These are phyloP conservation scores for Astreopora myriophthalma DNA, from an alignment of 64 coral and sea anemone species.

Conservation along the genomic window DNA sequence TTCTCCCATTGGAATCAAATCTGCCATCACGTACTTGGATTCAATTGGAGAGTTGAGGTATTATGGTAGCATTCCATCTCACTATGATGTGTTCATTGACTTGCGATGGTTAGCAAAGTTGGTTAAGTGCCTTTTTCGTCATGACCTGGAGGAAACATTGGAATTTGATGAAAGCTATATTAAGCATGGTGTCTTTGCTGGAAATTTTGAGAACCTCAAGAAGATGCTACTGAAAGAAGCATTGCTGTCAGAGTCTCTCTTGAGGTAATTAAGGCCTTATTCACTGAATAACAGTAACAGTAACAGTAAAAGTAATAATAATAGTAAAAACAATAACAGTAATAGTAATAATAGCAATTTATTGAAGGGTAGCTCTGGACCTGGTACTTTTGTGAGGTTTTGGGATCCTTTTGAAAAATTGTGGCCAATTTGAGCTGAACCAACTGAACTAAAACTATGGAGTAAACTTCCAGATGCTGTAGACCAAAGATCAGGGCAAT, in stretches of 20 bases:
- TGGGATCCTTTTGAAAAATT: too few relatives aligned
- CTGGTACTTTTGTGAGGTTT: too few relatives aligned
- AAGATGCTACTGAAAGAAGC: conserved; percentile 25
- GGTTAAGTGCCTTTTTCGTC: conserved; percentile 79
- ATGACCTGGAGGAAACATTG: conserved; percentile 66
- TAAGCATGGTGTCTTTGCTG: neutral
- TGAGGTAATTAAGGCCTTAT: conserved; percentile 59
- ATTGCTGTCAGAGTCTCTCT: conserved; percentile 58
- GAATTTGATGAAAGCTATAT: conserved; percentile 38
- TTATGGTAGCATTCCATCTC: conserved; percentile 37
- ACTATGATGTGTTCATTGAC: conserved; percentile 73
- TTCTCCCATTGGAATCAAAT: neutral
- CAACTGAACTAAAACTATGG: too few relatives aligned
- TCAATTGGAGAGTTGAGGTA: conserved; percentile 73
- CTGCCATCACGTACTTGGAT: conserved; percentile 66
- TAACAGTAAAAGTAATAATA: neutral
- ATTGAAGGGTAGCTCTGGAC: too few relatives aligned
- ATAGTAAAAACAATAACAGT: too few relatives aligned
- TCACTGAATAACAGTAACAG: too few relatives aligned
- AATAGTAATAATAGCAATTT: too few relatives aligned
- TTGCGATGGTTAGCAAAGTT: conserved; percentile 75
- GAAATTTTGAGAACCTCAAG: conserved; percentile 38
- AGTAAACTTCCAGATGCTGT: too few relatives aligned
- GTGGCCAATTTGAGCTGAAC: too few relatives aligned
- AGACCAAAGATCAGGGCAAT: too few relatives aligned